Percentiles rank a stretch among this genome's conserved stretches.
Conservation (phyloP, 2,888 invertebrate genomes). For the Rhopalosiphum nymphaeae region DNA sequence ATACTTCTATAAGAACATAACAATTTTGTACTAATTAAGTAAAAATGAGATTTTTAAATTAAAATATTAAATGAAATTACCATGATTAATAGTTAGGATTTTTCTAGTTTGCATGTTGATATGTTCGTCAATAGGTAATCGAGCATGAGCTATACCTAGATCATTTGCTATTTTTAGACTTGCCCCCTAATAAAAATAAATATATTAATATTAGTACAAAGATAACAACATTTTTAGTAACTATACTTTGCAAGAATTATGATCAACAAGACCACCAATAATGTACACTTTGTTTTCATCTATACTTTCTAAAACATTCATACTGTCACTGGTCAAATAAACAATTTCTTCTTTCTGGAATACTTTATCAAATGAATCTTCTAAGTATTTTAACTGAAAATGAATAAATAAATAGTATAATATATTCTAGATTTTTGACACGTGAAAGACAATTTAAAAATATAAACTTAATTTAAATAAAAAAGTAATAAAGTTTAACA, state of each 20-base stretch:
- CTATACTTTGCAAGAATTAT: slow-evolving; percentile 90
- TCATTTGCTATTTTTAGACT: slow-evolving; percentile 86
- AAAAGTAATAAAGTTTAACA: background rate
- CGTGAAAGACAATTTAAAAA: background rate
- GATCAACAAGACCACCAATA: slow-evolving; percentile 97
- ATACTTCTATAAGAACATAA: background rate
- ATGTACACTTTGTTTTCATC: slow-evolving; percentile 87
- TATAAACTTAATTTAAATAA: background rate
- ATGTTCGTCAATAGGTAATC: slow-evolving; percentile 89
- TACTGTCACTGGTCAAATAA: slow-evolving; percentile 95
- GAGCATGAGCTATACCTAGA: slow-evolving; percentile 83
- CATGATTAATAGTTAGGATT: slow-evolving; percentile 96
- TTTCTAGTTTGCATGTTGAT: slow-evolving; percentile 92
- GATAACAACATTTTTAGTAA: slow-evolving; percentile 31
- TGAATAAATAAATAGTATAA: slow-evolving; percentile 37
- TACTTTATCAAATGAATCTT: slow-evolving; percentile 77
- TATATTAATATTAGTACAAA: slow-evolving; percentile 2
- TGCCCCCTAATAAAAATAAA: slow-evolving; percentile 76
- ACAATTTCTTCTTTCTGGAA: slow-evolving; percentile 85
- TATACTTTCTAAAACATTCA: slow-evolving; percentile 82
- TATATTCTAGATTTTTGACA: background rate
- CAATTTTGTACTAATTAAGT: too few relatives aligned
- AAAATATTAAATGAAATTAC: slow-evolving; percentile 71
- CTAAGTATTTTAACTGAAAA: slow-evolving; percentile 79
- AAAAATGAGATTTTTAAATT: background rate